A percentile compares a stretch with the other conserved stretches of the same genome.
Conservation (phyloP, 2,113 vertebrate genomes). For the Hippopotamus amphibius region DNA sequence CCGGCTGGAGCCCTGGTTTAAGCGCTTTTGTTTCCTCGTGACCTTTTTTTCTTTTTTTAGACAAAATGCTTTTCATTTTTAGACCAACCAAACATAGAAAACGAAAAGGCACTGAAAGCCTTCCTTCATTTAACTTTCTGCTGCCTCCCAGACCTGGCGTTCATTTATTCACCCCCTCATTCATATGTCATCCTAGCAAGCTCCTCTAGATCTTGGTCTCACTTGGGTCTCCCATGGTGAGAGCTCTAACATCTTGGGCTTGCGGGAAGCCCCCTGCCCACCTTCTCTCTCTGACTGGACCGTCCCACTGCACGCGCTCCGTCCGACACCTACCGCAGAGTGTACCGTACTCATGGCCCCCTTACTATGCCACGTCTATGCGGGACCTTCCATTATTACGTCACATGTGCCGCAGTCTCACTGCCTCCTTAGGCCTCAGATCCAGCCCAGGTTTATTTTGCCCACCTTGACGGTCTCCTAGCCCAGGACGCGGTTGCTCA, state of each 20-base stretch:
- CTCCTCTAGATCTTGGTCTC: neutral
- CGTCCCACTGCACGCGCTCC: neutral
- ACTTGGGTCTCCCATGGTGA: neutral
- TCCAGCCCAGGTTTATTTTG: neutral
- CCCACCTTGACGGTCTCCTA: neutral
- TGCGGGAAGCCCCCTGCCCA: neutral
- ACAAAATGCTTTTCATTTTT: too few species aligned
- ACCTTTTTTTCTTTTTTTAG: neutral
- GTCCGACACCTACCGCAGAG: too few species aligned
- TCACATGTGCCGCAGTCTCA: neutral
- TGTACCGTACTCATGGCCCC: neutral
- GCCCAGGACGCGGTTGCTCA: neutral
- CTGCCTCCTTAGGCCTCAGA: too few species aligned
- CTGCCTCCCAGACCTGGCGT: neutral
- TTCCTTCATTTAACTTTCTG: neutral
- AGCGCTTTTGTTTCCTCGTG: neutral
- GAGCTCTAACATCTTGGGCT: neutral
- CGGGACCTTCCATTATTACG: neutral
- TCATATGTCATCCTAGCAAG: neutral
- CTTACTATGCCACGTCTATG: neutral
- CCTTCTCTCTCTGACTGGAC: neutral
- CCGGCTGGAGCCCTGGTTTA: neutral
- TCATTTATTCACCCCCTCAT: neutral
- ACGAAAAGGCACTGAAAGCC: neutral
- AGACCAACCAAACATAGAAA: too few species aligned